Evolutionary conservation across 2,888 invertebrate genomes (phyloP).

Genomic region (Nemoura dubitans): DNA sequence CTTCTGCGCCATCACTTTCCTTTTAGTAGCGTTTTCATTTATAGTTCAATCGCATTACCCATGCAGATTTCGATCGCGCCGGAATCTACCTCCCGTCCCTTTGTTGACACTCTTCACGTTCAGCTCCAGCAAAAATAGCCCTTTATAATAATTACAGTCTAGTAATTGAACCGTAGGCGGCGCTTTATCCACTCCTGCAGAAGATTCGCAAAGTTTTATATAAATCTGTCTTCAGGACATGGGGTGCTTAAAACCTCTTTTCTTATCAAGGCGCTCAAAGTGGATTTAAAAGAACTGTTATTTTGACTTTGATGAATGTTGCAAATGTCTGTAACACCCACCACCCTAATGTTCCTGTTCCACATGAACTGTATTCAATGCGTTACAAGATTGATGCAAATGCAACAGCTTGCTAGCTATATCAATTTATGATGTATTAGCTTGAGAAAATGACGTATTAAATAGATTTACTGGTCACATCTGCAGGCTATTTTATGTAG

Average conservation of each 20-base stretch:
- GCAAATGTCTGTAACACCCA: not conserved
- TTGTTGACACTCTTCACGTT: not conserved
- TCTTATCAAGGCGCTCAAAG: not conserved
- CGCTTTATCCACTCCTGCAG: not conserved
- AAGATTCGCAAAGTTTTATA: not conserved
- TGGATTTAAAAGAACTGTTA: not conserved
- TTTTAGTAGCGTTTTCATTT: constrained; percentile 7
- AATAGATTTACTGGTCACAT: constrained; percentile 28
- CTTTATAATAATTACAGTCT: not conserved
- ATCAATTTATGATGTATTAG: not conserved
- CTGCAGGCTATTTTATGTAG: not conserved
- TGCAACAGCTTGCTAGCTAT: not conserved
- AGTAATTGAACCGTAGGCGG: not conserved
- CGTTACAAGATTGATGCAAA: constrained; percentile 7
- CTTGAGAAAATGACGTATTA: constrained; percentile 1
- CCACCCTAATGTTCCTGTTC: constrained; percentile 12
- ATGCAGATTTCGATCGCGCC: constrained; percentile 1
- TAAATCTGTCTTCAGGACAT: not conserved
- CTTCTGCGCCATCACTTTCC: constrained; percentile 15
- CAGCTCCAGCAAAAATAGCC: not conserved
- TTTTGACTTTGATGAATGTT: constrained; percentile 12
- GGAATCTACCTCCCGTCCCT: constrained; percentile 7
- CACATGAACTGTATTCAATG: not conserved
- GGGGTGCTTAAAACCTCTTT: constrained; percentile 1
- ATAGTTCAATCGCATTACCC: constrained; percentile 25